Base-by-base conservation (phyloP, 2,797 vertebrate species). In the Sebastiscus albofasciatus region DNA sequence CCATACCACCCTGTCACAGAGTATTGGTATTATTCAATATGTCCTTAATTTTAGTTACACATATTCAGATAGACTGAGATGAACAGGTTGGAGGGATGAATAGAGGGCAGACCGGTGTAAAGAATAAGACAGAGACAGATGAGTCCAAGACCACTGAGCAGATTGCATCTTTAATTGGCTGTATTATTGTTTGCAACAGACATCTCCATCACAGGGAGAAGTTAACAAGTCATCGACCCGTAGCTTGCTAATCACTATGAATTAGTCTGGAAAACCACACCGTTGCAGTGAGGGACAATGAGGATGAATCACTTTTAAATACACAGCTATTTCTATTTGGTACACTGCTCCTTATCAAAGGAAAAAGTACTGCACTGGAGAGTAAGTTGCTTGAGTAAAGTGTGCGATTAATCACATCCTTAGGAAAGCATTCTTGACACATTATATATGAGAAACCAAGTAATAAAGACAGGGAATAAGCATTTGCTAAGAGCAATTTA, bases 101-200 rank as follows among this genome's bases (percentile, higher is more conserved):
- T 11, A 36, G 22, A 75, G 27, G 59, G 59, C 58, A 71, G 39
- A 20, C 59, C 82, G 46, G 69, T 77, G 54, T 13, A 36, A 81
- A 72, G 77, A 82, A 82, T 64, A 56, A 82, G 87, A 84, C 85
- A 75, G 66, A 90, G 87, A 95, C 82, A 72, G 79, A 94, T 83
- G 90, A 87, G 89, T 70, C 78, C 36, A 77, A 83, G 64, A 81
- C 65, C 69, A 72, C 67, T 18, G 75, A 91, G 88, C 92, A 94
- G 89, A 93, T 89, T 94, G 91, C 77, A 89, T 89, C 75, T 85
- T 86, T 95, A 92, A 94, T 93, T 93, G 90, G 81, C 76, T 90
- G 81, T 83, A 87, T 86, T 90, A 77, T 82, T 87, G 76, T 92
- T 91, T 89, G 77, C 62, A 81, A 56, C 77, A 83, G 75, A 93